Percentiles rank a stretch among this genome's conserved stretches.
Conservation (phyloP, 1,140 invertebrate genomes). For the Pseudomyrmex cubaensis region DNA sequence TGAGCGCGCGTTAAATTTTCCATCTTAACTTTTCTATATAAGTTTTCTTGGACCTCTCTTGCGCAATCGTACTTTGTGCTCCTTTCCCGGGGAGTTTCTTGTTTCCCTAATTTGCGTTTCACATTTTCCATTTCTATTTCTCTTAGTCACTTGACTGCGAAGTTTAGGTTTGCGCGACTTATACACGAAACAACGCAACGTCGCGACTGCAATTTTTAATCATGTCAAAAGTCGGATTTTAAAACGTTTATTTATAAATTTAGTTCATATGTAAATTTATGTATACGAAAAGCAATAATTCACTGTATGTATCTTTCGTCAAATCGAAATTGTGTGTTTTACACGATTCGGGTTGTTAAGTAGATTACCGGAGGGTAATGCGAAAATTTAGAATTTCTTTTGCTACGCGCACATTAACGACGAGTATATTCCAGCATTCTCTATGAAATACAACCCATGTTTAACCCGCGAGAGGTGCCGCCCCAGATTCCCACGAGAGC, state of each 20-base stretch:
- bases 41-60: constrained; percentile 41
- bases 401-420: constrained; percentile 27
- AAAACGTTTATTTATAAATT: too few relatives aligned
- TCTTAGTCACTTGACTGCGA: neutral
- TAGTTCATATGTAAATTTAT: too few relatives aligned
- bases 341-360: neutral
- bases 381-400: constrained; percentile 33
- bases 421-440: constrained; percentile 45
- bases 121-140: neutral
- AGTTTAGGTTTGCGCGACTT: neutral
- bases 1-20: constrained; percentile 62
- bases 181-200: neutral
- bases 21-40: constrained; percentile 61
- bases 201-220: neutral
- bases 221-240: neutral
- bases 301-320: neutral
- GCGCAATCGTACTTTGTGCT: constrained; percentile 45
- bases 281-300: neutral
- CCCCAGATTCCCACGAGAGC: constrained; percentile 50
- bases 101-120: constrained; percentile 17
- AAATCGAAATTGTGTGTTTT: neutral
- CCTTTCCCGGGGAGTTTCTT: constrained; percentile 9
- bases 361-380: neutral
- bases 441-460: constrained; percentile 41
- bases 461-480: constrained; percentile 36